Evolutionary conservation across 1,140 invertebrate genomes (phyloP).

Genomic region (Drosophila sp.): DNA sequence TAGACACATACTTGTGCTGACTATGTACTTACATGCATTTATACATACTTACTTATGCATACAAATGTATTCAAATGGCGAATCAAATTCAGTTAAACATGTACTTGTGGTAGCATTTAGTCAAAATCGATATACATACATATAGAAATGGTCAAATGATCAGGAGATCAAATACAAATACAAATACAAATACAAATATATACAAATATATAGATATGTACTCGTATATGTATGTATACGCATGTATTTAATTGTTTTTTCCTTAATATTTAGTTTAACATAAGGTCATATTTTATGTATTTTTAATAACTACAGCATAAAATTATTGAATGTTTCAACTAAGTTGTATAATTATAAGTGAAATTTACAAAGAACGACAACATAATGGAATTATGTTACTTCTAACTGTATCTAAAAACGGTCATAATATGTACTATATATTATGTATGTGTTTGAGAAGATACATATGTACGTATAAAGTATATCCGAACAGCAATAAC

Average conservation of each 20-base stretch:
- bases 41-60: slow-evolving; percentile 13
- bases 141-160: slow-evolving; percentile 11
- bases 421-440: too few species aligned
- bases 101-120: slow-evolving; percentile 49
- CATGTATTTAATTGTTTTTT: slow-evolving; percentile 68
- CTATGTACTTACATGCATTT: slow-evolving; percentile 15
- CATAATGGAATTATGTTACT: slow-evolving; percentile 77
- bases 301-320: slow-evolving; percentile 70
- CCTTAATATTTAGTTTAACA: slow-evolving; percentile 69
- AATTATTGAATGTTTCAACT: slow-evolving; percentile 81
- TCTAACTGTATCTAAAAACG: slow-evolving; percentile 16
- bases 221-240: slow-evolving; percentile 23
- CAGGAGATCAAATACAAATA: neutral
- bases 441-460: neutral
- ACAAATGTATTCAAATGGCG: slow-evolving; percentile 34
- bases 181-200: slow-evolving; percentile 5
- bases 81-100: slow-evolving; percentile 52
- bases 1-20: neutral
- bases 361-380: slow-evolving; percentile 49
- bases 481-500: slow-evolving; percentile 14
- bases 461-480: neutral
- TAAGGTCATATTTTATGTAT: slow-evolving; percentile 79
- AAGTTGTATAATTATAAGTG: slow-evolving; percentile 81
- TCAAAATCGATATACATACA: slow-evolving; percentile 22
- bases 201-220: slow-evolving; percentile 6